phyloP scores from a whole-genome alignment of 2,113 vertebrate species.

The Sinocyclocheilus anophthalmus region DNA sequence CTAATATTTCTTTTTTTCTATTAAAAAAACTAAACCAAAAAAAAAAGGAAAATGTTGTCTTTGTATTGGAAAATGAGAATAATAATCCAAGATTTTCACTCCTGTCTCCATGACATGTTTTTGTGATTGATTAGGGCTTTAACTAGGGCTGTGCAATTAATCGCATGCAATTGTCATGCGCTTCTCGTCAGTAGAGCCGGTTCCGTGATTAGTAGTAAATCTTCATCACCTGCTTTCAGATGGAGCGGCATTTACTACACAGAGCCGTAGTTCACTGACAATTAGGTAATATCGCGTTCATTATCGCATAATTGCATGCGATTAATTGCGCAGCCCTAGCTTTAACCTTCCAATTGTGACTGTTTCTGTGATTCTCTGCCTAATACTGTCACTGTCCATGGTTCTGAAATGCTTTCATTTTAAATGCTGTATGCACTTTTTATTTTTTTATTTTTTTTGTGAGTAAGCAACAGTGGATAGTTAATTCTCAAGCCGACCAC shows the following conservation, averaged over 20 bases:
- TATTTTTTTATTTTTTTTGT: background rate
- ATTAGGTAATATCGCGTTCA: too few species aligned
- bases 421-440: background rate
- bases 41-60: background rate
- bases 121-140: background rate
- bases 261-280: too few species aligned
- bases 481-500: background rate
- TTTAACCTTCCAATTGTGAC: background rate
- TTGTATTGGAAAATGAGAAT: background rate
- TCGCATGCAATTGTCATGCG: too few species aligned
- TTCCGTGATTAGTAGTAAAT: too few species aligned
- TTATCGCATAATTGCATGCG: too few species aligned
- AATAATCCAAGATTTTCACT: background rate
- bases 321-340: too few species aligned
- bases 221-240: too few species aligned
- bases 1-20: background rate
- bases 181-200: too few species aligned
- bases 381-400: background rate
- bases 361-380: too few species aligned
- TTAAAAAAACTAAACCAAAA: background rate
- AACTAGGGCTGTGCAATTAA: too few species aligned
- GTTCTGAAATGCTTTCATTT: background rate
- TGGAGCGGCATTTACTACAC: too few species aligned
- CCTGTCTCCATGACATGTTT: background rate
- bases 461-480: background rate